Percentiles rank a stretch among this genome's conserved stretches.
Conservation (phyloP, 2,113 vertebrate species). For the Spermophilus dauricus region DNA sequence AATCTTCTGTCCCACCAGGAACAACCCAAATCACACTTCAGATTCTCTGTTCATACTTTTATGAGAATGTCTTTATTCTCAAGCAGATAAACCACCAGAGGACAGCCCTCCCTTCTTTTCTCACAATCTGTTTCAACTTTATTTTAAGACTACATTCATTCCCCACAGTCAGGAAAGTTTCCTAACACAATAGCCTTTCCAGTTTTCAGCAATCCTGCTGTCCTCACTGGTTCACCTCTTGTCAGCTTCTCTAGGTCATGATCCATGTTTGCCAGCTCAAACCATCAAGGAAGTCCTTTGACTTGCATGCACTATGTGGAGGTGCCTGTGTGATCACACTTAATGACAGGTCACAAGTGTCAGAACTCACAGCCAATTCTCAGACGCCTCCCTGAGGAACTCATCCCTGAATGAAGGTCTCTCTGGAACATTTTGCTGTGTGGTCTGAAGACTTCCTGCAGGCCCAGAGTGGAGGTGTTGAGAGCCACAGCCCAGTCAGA, state of each 20-base stretch:
- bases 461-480: not conserved
- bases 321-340: not conserved
- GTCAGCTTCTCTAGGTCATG: not conserved
- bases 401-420: not conserved
- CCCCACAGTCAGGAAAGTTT: not conserved
- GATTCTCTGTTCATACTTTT: not conserved
- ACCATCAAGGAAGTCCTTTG: not conserved
- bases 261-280: not conserved
- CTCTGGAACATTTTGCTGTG: not conserved
- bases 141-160: slow-evolving; percentile 45
- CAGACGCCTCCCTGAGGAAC: not conserved
- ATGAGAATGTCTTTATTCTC: slow-evolving; percentile 30
- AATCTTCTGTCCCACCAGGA: not conserved
- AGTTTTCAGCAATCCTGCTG: not conserved
- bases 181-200: not conserved
- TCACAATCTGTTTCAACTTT: slow-evolving; percentile 57
- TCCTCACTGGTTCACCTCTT: not conserved
- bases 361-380: not conserved
- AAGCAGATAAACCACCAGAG: slow-evolving; percentile 21
- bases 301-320: not conserved
- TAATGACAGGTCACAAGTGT: not conserved
- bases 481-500: too few species aligned
- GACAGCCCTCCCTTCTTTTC: not conserved
- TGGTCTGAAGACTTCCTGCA: not conserved
- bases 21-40: not conserved